phyloP scores from a whole-genome alignment of 2,797 vertebrate species.

The Numenius phaeopus region DNA sequence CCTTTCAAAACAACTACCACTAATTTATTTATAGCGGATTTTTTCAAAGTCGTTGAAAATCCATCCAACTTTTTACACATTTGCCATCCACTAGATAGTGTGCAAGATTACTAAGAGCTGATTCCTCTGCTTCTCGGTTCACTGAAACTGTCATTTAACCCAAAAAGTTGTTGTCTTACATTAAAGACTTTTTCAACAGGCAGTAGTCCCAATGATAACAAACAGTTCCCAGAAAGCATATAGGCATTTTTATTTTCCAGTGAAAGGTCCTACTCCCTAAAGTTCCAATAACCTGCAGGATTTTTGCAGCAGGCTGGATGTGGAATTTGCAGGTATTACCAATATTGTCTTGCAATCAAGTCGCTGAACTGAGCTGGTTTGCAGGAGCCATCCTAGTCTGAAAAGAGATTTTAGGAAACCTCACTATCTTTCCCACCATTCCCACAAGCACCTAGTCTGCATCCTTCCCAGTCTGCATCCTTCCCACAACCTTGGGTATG shows the following conservation, averaged over 20 bases:
- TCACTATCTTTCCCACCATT: not conserved
- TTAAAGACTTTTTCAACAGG: not conserved
- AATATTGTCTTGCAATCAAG: not conserved
- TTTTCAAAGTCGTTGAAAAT: conserved; percentile 29
- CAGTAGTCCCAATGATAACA: not conserved
- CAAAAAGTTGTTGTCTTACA: not conserved
- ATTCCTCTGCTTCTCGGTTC: not conserved
- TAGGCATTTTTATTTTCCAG: not conserved
- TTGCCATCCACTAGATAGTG: not conserved
- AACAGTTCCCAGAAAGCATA: not conserved
- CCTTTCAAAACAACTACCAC: not conserved
- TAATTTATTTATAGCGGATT: not conserved
- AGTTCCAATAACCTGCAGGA: not conserved
- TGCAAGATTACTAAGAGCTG: not conserved
- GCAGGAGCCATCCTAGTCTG: not conserved
- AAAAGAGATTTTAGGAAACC: not conserved
- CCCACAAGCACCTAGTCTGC: not conserved
- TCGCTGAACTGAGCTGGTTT: not conserved
- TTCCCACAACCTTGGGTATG: not conserved
- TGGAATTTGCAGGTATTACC: not conserved
- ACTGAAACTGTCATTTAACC: not conserved
- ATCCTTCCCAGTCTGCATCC: not conserved
- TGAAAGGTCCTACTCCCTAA: not conserved
- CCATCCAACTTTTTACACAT: conserved; percentile 3
- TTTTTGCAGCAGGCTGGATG: not conserved